A percentile compares a stretch with the other conserved stretches of the same genome.
phyloP scores from a whole-genome alignment of 2,888 invertebrate genomes.

The Odontocolon sp. region DNA sequence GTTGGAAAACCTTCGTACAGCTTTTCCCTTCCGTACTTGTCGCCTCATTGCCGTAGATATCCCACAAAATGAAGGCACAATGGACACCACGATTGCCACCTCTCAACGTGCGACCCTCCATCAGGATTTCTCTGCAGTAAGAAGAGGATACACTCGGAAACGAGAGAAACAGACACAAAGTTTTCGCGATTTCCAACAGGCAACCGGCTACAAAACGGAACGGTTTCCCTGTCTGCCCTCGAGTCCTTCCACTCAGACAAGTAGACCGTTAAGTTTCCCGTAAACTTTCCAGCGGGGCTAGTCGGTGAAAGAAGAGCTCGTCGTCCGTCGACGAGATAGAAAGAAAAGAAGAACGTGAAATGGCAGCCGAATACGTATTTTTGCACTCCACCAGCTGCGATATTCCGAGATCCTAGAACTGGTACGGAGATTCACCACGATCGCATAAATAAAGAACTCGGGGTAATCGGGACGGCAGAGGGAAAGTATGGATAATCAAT shows the following conservation, averaged over 20 bases:
- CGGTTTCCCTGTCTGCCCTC: neutral
- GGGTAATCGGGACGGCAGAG: conserved; percentile 16
- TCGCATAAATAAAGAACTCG: conserved; percentile 40
- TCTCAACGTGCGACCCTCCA: neutral
- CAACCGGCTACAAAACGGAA: conserved; percentile 13
- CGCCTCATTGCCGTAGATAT: conserved; percentile 13
- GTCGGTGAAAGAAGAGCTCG: conserved; percentile 37
- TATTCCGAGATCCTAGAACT: conserved; percentile 41
- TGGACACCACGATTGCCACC: conserved; percentile 45
- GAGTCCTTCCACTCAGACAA: conserved; percentile 37
- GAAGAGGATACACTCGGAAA: neutral
- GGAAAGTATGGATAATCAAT: conserved; percentile 32
- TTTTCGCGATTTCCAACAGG: conserved; percentile 24
- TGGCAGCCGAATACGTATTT: conserved; percentile 32
- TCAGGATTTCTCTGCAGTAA: neutral
- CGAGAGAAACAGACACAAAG: conserved; percentile 24
- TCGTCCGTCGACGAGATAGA: conserved; percentile 29
- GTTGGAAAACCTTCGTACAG: conserved; percentile 10
- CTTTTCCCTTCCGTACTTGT: neutral
- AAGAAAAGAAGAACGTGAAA: neutral
- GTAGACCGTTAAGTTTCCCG: conserved; percentile 48
- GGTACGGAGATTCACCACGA: conserved; percentile 8
- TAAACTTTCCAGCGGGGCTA: conserved; percentile 39
- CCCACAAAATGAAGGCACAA: conserved; percentile 24
- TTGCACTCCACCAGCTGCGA: conserved; percentile 42